These are phyloP conservation scores for Salpingus planirostris DNA, from an alignment of 2,888 invertebrate species.

Conservation along the genomic window DNA sequence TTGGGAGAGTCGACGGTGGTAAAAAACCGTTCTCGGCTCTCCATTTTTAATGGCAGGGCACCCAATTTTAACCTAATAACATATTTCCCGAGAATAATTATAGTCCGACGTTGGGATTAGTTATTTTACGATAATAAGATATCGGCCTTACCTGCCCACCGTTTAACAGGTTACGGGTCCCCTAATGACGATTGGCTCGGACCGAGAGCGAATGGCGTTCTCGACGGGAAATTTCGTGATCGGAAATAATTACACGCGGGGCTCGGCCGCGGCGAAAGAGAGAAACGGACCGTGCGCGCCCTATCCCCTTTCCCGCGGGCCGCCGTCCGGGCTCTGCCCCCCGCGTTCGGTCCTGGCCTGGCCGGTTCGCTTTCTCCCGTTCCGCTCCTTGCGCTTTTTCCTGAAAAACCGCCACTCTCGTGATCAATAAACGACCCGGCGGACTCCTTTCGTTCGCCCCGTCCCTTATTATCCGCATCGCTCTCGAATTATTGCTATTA, in stretches of 20 bases:
- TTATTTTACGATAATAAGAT: slow-evolving; percentile 9
- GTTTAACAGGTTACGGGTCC: slow-evolving; percentile 28
- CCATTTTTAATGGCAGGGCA: no score
- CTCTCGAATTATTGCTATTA: no score
- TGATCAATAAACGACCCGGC: no score
- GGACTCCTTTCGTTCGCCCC: no score
- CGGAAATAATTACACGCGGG: slow-evolving; percentile 40
- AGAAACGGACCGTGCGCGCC: slow-evolving; percentile 3
- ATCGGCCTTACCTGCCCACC: slow-evolving; percentile 19
- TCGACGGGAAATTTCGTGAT: slow-evolving; percentile 35
- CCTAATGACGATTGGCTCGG: slow-evolving; percentile 36
- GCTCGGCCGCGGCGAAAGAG: slow-evolving; percentile 19
- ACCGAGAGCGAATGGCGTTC: slow-evolving; percentile 31
- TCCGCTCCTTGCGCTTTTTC: background rate
- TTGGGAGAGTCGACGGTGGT: no score
- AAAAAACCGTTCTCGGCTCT: no score
- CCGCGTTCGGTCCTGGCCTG: slow-evolving; percentile 1
- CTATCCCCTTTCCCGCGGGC: slow-evolving; percentile 1
- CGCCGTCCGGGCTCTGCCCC: background rate
- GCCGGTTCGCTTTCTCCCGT: no score
- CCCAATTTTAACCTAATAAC: no score
- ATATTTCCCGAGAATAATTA: slow-evolving; percentile 6
- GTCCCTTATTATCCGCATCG: no score
- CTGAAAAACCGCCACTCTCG: background rate
- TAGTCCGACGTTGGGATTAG: slow-evolving; percentile 7